Base-by-base conservation (phyloP, 2,888 invertebrate genomes). In the Gryllus longicercus region DNA sequence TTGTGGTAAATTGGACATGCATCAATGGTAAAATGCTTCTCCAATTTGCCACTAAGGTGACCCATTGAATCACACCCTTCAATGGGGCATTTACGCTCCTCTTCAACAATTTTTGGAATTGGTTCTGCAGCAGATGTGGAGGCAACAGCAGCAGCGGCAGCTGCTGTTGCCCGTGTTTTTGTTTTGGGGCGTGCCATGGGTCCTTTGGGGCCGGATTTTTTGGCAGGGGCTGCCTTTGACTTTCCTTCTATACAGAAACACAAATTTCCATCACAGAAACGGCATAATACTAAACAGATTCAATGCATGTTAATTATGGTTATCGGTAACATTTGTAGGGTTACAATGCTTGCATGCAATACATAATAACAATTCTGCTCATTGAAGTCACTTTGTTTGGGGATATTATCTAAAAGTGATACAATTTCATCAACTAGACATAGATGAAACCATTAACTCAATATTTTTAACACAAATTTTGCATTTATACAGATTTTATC, bases 1-100 rank as follows among this genome's bases (percentile, higher is more conserved):
- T 97, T 96, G 88, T 98, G 98, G 88, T 95, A 98, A 79, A 93
- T 86, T 2, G 98, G 98, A 85, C 98, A 98, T 38, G 96, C 96
- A 86, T 96, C 95, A 82, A 95, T 90, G 2, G 96, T 95, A 86
- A 96, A 96, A 88, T 98, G 98, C 50, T 91, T 91, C 5, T 93
- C 91, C 82, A 92, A 90, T 85, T 92, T 91, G 16, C 97, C 97
- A 82, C 95, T 94, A 11, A 97, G 88, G 88, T 97, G 96, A 78
- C 97, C 97, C 2, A 90, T 89, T 2, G 97, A 97, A 86, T 97
- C 95, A 80, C 94, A 98, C 11, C 90, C 94, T 79, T 95, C 93
- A 14, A 97, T 90, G 0, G 96, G 96, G 87, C 97, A 97, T 82
- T 92, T 90, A 78, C 94, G 89, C 84, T 95, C 93, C 84, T 92